Percentiles rank a stretch among this genome's conserved stretches.
Evolutionary conservation across 2,797 vertebrate genomes (phyloP).

Genomic region (Artibeus lituratus): DNA sequence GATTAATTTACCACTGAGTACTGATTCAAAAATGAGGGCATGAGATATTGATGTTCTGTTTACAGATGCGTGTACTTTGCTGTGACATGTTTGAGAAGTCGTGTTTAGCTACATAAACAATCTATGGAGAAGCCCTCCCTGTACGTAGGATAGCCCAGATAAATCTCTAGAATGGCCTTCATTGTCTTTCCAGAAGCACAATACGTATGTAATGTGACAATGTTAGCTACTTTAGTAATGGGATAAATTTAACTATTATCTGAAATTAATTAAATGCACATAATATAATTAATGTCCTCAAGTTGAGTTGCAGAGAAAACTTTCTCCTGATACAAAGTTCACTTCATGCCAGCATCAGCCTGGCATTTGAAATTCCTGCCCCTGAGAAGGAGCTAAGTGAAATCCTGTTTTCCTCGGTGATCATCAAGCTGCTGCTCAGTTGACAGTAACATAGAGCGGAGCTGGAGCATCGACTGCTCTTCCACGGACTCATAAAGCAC

Average conservation of each 20-base stretch:
- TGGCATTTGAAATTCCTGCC: neutral
- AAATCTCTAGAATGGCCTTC: neutral
- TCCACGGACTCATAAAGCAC: neutral
- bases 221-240: neutral
- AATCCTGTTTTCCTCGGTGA: neutral
- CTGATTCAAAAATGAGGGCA: neutral
- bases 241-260: neutral
- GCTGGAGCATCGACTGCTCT: neutral
- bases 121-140: neutral
- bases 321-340: neutral
- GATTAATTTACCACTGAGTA: neutral
- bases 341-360: neutral
- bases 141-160: neutral
- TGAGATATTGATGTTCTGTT: neutral
- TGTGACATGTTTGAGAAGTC: neutral
- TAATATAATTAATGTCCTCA: neutral
- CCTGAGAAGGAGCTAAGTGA: neutral
- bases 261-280: neutral
- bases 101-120: neutral
- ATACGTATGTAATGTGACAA: neutral
- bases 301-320: neutral
- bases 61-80: neutral
- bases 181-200: neutral
- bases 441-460: neutral
- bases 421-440: neutral